phyloP scores from a whole-genome alignment of 2,888 invertebrate species.

The Netelia melanura region DNA sequence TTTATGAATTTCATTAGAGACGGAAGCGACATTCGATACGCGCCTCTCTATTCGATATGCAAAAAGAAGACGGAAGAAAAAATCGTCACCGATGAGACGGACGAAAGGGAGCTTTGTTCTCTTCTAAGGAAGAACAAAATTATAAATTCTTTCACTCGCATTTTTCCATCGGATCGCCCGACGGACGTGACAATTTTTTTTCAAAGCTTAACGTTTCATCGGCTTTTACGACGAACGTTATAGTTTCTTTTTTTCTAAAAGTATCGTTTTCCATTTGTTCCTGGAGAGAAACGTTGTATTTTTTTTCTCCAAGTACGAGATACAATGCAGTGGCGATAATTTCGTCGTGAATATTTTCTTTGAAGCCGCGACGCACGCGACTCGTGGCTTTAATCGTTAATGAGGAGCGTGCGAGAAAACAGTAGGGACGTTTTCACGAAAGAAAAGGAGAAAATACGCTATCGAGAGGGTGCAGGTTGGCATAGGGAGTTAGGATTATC shows the following conservation, averaged over 20 bases:
- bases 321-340: too few relatives aligned
- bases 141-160: neutral
- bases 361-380: neutral
- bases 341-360: neutral
- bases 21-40: slow-evolving; percentile 5
- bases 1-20: slow-evolving; percentile 27
- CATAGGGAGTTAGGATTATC: neutral
- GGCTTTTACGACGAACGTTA: neutral
- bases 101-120: too few relatives aligned
- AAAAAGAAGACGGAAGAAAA: neutral
- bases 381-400: neutral
- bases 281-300: too few relatives aligned
- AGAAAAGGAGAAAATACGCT: neutral
- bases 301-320: too few relatives aligned
- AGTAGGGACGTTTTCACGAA: neutral
- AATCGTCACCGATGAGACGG: neutral
- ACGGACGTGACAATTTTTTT: neutral
- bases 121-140: neutral
- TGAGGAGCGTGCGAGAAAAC: neutral
- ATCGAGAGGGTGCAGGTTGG: neutral
- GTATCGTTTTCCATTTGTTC: neutral
- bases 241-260: neutral
- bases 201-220: neutral
- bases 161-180: neutral
- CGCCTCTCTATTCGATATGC: neutral